Evolutionary conservation across 1,140 invertebrate genomes (phyloP), one percentile per base, ranked within the genome.

Genomic region (Lordiphosa clarofinis): DNA sequence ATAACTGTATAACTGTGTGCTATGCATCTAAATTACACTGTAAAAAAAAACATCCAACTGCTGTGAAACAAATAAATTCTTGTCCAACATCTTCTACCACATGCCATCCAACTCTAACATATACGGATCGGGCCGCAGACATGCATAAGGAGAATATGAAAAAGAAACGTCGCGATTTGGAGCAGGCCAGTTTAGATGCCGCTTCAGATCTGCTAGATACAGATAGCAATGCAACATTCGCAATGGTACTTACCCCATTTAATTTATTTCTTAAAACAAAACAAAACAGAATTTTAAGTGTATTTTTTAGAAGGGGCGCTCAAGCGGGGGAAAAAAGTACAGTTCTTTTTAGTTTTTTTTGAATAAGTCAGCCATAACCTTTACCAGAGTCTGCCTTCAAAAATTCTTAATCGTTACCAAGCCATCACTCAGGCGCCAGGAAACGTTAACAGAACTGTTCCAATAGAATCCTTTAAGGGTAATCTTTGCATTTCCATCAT

Each of bases 101-200:
- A 84, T 84, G 73, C 76, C 58, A 76, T 31, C 28, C 81, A 76
- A 48, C 4, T 9, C 13, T 4, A 10, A 33, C 13, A 46, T 88
- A 88, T 88, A 89, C 88, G 87, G 88, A 89, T 89, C 87, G 88
- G 76, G 87, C 88, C 66, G 88, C 88, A 89, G 88, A 89, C 75
- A 94, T 94, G 90, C 95, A 96, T 89, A 91, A 96, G 56, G 95
- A 97, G 89, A 96, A 95, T 78, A 94, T 96, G 91, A 96, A 97
- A 91, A 97, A 97, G 90, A 94, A 95, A 88, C 92, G 94, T 67
- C 91, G 94, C 63, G 95, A 96, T 90, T 91, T 96, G 90, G 95
- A 97, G 88, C 94, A 95, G 70, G 94, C 94, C 12, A 94, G 94
- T 40, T 92, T 96, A 89, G 95, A 96, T 90, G 94, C 94, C 21